These are phyloP conservation scores for Gryllus bimaculatus DNA, from an alignment of 1,140 invertebrate genomes.

Conservation along the genomic window DNA sequence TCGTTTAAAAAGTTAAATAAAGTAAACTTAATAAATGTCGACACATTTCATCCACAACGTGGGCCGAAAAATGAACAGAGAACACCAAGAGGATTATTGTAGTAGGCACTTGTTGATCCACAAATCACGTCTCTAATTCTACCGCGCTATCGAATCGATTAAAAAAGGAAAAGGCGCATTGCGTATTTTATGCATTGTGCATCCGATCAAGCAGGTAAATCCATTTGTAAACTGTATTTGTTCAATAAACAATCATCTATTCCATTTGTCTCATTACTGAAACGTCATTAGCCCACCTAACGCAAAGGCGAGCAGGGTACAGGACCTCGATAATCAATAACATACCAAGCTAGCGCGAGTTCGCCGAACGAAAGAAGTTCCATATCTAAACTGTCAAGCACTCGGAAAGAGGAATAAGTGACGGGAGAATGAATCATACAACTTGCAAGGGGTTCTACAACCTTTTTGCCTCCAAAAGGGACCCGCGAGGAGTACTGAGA, in stretches of 20 bases:
- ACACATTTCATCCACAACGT: too few relatives aligned
- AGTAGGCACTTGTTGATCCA: background rate
- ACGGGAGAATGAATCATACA: too few relatives aligned
- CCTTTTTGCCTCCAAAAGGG: too few relatives aligned
- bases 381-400: background rate
- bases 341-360: background rate
- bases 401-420: background rate
- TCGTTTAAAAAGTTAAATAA: background rate
- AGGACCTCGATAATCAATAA: background rate
- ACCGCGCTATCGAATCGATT: background rate
- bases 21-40: background rate
- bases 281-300: too few relatives aligned
- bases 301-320: background rate
- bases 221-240: too few relatives aligned
- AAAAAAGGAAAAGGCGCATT: background rate
- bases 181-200: background rate
- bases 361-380: background rate
- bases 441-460: too few relatives aligned
- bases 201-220: background rate
- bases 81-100: background rate
- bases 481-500: too few relatives aligned
- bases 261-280: too few relatives aligned
- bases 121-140: conserved; percentile 4
- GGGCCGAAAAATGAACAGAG: too few relatives aligned
- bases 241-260: too few relatives aligned